Conservation (phyloP, 2,888 invertebrate species). For the Lochmaea crataegi region DNA sequence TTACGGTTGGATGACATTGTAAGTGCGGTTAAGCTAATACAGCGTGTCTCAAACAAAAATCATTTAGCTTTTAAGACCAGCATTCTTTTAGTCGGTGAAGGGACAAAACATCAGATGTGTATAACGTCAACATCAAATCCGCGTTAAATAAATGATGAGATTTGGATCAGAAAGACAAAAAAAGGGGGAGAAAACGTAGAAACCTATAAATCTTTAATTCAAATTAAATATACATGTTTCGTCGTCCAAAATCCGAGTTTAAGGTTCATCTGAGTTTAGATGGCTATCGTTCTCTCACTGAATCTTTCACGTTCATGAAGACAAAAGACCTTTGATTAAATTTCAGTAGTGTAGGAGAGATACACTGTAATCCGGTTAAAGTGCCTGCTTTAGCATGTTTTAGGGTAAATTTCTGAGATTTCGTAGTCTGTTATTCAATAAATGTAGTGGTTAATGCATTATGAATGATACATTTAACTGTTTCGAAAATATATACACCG, state of each 20-base stretch:
- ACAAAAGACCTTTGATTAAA: constrained; percentile 39
- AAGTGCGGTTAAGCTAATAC: neutral
- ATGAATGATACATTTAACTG: too few species aligned
- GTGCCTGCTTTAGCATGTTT: constrained; percentile 11
- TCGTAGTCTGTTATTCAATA: constrained; percentile 4
- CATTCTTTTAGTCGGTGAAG: neutral
- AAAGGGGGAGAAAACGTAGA: constrained; percentile 37
- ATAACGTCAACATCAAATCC: constrained; percentile 39
- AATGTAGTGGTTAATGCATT: constrained; percentile 7
- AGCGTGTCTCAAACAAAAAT: neutral
- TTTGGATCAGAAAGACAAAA: constrained; percentile 30
- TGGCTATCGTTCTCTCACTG: constrained; percentile 35
- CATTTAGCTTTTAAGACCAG: neutral
- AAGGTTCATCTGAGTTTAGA: constrained; percentile 42
- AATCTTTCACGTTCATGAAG: constrained; percentile 39
- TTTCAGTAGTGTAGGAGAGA: constrained; percentile 13
- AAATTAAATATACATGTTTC: constrained; percentile 41
- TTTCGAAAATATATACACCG: too few species aligned
- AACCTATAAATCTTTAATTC: constrained; percentile 40
- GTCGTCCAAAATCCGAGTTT: constrained; percentile 38
- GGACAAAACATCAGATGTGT: constrained; percentile 13
- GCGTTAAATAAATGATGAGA: constrained; percentile 37
- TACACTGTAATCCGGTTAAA: constrained; percentile 13
- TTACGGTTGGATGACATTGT: constrained; percentile 3
- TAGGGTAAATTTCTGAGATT: constrained; percentile 17